Percentiles rank a stretch among this genome's conserved stretches.
These are phyloP conservation scores for Pterocles gutturalis DNA, from an alignment of 2,113 vertebrate species.

Conservation along the genomic window DNA sequence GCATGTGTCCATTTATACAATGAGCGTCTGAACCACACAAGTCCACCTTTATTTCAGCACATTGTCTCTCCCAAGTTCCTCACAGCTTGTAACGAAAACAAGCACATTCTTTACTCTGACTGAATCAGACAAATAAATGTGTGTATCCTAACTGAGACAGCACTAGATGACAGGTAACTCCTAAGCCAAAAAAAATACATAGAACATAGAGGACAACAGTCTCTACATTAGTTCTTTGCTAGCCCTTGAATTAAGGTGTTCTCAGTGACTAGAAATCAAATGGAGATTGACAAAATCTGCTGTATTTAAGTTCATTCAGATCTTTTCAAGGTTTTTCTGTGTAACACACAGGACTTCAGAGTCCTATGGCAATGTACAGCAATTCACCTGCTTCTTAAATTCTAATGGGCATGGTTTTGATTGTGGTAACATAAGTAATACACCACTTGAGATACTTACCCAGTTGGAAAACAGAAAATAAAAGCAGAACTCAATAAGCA, in stretches of 20 bases:
- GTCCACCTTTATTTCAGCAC: neutral
- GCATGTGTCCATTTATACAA: fast-evolving
- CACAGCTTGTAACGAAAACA: neutral
- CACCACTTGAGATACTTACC: neutral
- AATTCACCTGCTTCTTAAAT: neutral
- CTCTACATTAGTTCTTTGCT: neutral
- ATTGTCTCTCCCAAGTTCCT: neutral
- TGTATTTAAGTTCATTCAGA: neutral
- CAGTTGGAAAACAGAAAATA: neutral
- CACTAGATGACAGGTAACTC: neutral
- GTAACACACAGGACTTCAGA: neutral
- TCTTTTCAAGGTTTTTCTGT: neutral
- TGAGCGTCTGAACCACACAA: neutral
- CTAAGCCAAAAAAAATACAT: neutral
- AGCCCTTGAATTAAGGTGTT: neutral
- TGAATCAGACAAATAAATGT: neutral
- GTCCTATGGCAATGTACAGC: fast-evolving
- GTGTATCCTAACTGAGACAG: neutral
- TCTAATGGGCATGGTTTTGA: neutral
- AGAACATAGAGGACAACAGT: neutral
- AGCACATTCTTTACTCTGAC: neutral
- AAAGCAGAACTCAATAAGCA: neutral
- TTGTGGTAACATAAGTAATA: neutral
- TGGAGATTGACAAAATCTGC: neutral
- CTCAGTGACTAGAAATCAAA: neutral